Evolutionary conservation across 1,140 invertebrate genomes (phyloP), one percentile per base, ranked within the genome.

Genomic region (Conopomorpha cramerella): DNA sequence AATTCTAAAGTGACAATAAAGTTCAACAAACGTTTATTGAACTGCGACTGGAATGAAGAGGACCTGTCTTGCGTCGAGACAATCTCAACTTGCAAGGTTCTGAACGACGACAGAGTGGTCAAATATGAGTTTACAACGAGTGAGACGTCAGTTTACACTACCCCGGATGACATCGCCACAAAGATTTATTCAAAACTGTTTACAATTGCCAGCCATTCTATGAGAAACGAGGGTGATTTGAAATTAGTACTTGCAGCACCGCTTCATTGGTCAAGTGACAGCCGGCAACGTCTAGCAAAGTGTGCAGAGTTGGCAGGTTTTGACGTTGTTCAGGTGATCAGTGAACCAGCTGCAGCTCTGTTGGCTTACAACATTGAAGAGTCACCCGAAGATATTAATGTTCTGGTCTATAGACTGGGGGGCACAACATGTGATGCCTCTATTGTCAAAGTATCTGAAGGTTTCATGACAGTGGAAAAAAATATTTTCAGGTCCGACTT

Each of bases 211-310:
- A 86, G 84, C 52, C 85, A 87, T 54, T 82, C 86, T 19, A 83
- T 82, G 41, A 78, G 79, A 31, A 79, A 77, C 43, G 84, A 86
- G 19, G 81, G 82, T 36, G 79, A 81, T 35, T 73, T 83, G 47
- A 84, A 79, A 54, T 81, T 87, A 30, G 88, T 91, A 1, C 49
- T 92, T 8, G 83, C 87, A 34, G 85, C 88, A 30, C 89, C 90
- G 15, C 60, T 82, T 28, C 79, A 85, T 51, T 90, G 87, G 71
- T 81, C 78, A 19, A 53, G 68, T 29, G 59, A 67, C 13, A 84
- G 85, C 41, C 74, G 82, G 34, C 68, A 82, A 48, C 62, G 79
- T 15, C 60, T 89, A 25, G 78, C 81, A 30, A 79, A 84, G 36
- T 82, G 84, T 50, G 88, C 87, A 2, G 72, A 79, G 45, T 66